Evolutionary conservation across 2,797 vertebrate genomes (phyloP), one percentile per base, ranked within the genome.

Genomic region (Apogon talboti): DNA sequence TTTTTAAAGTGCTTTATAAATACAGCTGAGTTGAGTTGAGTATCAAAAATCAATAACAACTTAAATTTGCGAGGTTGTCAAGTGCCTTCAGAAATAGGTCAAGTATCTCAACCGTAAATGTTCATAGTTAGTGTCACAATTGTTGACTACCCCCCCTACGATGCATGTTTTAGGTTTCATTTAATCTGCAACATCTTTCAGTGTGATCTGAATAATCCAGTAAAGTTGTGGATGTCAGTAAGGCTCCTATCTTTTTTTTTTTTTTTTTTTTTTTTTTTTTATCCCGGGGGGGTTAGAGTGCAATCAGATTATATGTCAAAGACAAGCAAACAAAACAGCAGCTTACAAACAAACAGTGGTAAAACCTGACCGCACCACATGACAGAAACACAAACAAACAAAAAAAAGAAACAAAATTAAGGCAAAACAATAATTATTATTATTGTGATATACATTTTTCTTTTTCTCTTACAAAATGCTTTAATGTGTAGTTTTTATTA

Each of bases 271-370:
- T n/a, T n/a, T n/a, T n/a, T n/a, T n/a, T n/a, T n/a, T n/a, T n/a
- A n/a, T n/a, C n/a, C n/a, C n/a, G n/a, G n/a, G n/a, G n/a, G n/a
- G n/a, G n/a, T n/a, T n/a, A n/a, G n/a, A n/a, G n/a, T 65, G 79
- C 37, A 78, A 74, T 82, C 69, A 58, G 83, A 82, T 88, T 78
- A 83, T 60, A 61, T 65, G 21, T 55, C 53, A 52, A 61, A 43
- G 73, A 74, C 71, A 82, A 81, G 63, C 66, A 76, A 73, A 82
- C 73, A 76, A 79, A 70, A 74, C 43, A 35, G 46, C 52, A 53
- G 74, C 55, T 85, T 74, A 73, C 55, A 48, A 11, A 19, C 57
- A 74, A 60, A 74, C 37, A 42, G 51, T 14, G 16, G 49, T 19
- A 41, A 7, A 65, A 61, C 46, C 33, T 3, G 7, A 41, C n/a